Conservation (phyloP, 23 tunicate genomes). For the Halocynthia aurantium region DNA sequence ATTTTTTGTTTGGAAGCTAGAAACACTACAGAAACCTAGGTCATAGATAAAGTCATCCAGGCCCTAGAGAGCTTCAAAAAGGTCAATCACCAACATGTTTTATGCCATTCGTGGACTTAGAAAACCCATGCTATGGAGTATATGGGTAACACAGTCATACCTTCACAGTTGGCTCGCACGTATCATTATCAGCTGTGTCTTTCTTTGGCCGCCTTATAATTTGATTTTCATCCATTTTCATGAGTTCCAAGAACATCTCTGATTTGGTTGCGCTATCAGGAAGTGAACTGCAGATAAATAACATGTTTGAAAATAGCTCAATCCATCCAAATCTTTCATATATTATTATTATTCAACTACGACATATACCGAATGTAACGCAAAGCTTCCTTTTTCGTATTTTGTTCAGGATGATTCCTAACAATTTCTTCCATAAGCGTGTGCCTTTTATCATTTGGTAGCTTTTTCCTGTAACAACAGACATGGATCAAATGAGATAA, state of each 20-base stretch:
- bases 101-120: too few relatives aligned
- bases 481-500: neutral
- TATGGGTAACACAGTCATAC: too few relatives aligned
- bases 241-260: neutral
- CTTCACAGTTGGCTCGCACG: too few relatives aligned
- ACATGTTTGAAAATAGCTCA: neutral
- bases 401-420: conserved; percentile 4
- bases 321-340: neutral
- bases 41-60: too few relatives aligned
- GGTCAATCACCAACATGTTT: too few relatives aligned
- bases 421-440: conserved; percentile 16
- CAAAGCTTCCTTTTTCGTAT: conserved; percentile 5
- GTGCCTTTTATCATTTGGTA: neutral
- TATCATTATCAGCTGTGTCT: neutral
- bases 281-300: neutral
- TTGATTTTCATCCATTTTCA: conserved; percentile 6
- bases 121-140: too few relatives aligned
- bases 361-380: conserved; percentile 1
- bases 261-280: neutral
- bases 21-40: too few relatives aligned
- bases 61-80: too few relatives aligned
- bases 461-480: neutral
- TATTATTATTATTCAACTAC: neutral
- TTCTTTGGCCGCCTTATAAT: neutral
- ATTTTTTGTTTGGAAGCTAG: too few relatives aligned